Evolutionary conservation across 2,113 vertebrate genomes (phyloP), one percentile per base, ranked within the genome.

Genomic region (Gobio gobio): DNA sequence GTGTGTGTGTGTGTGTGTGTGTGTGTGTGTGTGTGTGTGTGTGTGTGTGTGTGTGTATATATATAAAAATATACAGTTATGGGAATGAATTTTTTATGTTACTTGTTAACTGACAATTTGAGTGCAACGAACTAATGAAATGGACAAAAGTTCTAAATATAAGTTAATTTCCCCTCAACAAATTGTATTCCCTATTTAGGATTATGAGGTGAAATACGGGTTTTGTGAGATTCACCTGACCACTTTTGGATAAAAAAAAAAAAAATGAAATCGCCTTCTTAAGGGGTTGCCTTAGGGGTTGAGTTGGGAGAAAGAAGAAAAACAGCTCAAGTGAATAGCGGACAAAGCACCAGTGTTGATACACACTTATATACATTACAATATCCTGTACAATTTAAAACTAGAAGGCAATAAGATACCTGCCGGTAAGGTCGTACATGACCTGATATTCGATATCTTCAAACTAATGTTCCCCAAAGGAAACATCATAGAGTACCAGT

Each of bases 381-480:
- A 10, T 70, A 10, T 43, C 18, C 36, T 43, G 5, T n/a, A 43
- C 3, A 56, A 56, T 56, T 7, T 56, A 56, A 56, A 56, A 54
- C 5, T 20, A 54, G 49, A 54, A 22, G 66, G 36, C 66, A 70
- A n/a, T 22, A 22, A 40, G 36, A 43, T 43, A 70, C 26, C 22
- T n/a, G 22, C 40, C 12, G 5, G 70, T 73, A 8, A 24, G 70
- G 70, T 3, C 47, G 12, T n/a, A 49, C 10, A 29, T 68, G n/a
- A 68, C 18, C 29, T 36, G 26, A 51, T 3, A 54, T 54, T 8
- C 10, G 45, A 82, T 68, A 72, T 72, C 66, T 72, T 72, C 22
- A 78, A 66, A 4, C 61, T 66, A 49, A 72, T 81, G 20, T 82
- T 70, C 33, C 54, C 81, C 66, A 72, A 8, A 40, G 81, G 64